Percentiles rank a stretch among this genome's conserved stretches.
Conservation (phyloP, 2,113 vertebrate species). For the Myiozetetes cayanensis region DNA sequence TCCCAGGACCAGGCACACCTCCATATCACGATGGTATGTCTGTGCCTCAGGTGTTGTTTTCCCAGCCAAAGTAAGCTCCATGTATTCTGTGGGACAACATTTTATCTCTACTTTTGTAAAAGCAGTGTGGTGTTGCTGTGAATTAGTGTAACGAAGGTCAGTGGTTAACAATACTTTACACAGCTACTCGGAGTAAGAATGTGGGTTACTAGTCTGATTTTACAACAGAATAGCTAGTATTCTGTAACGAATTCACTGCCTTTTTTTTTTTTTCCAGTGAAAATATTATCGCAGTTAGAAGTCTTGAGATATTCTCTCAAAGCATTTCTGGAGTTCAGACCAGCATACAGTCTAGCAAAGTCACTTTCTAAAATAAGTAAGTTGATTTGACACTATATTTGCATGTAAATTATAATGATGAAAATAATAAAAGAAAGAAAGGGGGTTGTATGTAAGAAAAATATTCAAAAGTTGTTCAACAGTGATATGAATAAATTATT, state of each 20-base stretch:
- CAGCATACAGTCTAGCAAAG: conserved; percentile 57
- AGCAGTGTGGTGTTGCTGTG: background rate
- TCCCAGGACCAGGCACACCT: background rate
- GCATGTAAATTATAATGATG: conserved; percentile 17
- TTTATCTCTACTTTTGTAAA: background rate
- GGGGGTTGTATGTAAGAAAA: background rate
- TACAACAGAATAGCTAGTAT: background rate
- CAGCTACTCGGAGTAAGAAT: background rate
- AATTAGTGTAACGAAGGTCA: background rate
- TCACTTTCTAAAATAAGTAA: conserved; percentile 68
- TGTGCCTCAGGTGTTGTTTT: background rate
- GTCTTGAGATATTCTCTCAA: conserved; percentile 58
- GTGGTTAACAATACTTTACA: background rate
- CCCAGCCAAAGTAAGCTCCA: background rate
- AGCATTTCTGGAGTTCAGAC: conserved; percentile 58
- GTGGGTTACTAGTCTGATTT: background rate
- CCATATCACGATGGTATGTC: fast-evolving
- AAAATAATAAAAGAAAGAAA: background rate
- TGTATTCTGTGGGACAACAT: background rate
- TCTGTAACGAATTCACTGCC: conserved; percentile 1
- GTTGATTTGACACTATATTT: background rate
- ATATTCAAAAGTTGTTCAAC: background rate
- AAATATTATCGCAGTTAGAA: conserved; percentile 58
- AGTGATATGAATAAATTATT: background rate
- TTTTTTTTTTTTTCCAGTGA: conserved; percentile 20